phyloP scores from a whole-genome alignment of 1,140 invertebrate species.

The Drosophila guanche region DNA sequence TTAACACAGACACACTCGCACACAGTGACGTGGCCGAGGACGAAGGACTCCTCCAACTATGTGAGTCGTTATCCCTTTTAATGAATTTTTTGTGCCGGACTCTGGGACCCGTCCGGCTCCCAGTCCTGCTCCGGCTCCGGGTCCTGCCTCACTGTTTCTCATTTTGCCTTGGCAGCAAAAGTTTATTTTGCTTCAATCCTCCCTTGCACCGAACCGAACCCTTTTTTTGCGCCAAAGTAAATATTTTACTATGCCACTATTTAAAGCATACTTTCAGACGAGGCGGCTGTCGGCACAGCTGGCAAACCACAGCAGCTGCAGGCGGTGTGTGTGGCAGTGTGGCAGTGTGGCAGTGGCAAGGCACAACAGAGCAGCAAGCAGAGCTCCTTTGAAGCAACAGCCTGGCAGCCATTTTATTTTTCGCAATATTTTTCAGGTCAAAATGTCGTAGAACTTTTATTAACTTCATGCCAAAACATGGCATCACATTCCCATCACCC shows the following conservation, averaged over 20 bases:
- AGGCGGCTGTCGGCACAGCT: slow-evolving; percentile 66
- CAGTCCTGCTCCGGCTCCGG: no score
- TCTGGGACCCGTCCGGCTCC: neutral
- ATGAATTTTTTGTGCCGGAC: slow-evolving; percentile 73
- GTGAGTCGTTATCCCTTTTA: slow-evolving; percentile 79
- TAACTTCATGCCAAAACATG: slow-evolving; percentile 56
- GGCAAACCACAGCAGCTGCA: slow-evolving; percentile 53
- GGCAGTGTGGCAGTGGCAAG: slow-evolving; percentile 10
- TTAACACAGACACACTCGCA: slow-evolving; percentile 22
- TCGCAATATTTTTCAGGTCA: slow-evolving; percentile 78
- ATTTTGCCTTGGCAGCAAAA: slow-evolving; percentile 45
- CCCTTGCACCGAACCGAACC: slow-evolving; percentile 5
- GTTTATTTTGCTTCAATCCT: slow-evolving; percentile 36
- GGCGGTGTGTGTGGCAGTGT: neutral
- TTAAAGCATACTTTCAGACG: slow-evolving; percentile 72
- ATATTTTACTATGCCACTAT: slow-evolving; percentile 79
- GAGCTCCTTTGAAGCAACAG: slow-evolving; percentile 56
- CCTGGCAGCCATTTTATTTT: slow-evolving; percentile 74
- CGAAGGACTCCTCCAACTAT: slow-evolving; percentile 54
- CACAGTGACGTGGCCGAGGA: slow-evolving; percentile 10
- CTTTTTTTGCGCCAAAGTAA: slow-evolving; percentile 72
- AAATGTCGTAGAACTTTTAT: slow-evolving; percentile 80
- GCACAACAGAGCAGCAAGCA: slow-evolving; percentile 12
- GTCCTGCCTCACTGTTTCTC: slow-evolving; percentile 51
- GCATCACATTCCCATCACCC: neutral